Evolutionary conservation across 1,140 invertebrate genomes (phyloP), one percentile per base, ranked within the genome.

Genomic region (Euura lappo): DNA sequence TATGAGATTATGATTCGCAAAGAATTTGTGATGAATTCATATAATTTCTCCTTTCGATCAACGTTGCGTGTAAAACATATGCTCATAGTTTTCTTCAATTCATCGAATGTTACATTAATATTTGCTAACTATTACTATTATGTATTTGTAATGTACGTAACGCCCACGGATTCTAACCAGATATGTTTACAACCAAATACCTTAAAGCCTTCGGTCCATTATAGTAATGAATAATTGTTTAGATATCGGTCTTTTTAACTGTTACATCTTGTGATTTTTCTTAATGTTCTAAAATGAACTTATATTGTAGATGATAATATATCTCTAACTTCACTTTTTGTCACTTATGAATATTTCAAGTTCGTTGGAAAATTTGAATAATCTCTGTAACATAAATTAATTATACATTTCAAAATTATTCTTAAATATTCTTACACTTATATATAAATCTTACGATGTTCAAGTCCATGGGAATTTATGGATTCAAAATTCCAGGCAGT

Each of bases 181-280:
- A 60, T 60, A 60, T 60, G 51, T 60, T 60, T 60, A 60, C 51
- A 60, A 60, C 51, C 51, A 60, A 60, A 60, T 60, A 60, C 13
- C 4, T 60, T 60, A 11, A 60, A 60, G 51, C 51, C 51, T 60
- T 60, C 51, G 13, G 51, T 60, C 13, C 51, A 60, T 60, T 60
- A n/a, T 60, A n/a, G 51, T 60, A 11, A 11, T 11, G 13, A n/a
- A 60, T 11, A 60, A 60, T 5, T 60, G 51, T 60, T 60, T 6
- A 60, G 6, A 60, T 60, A 60, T 60, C 13, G 8, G 13, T 60
- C 51, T 11, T 60, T 60, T n/a, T n/a, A 60, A 60, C 51, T 60
- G 13, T 60, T 60, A 28, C 28, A 60, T 60, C 28, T 28, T 28
- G 28, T 11, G 13, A 60, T n/a, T 60, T 60, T 60, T 60, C 13